phyloP scores from a whole-genome alignment of 2,113 vertebrate species.

The Dicaeum eximium region DNA sequence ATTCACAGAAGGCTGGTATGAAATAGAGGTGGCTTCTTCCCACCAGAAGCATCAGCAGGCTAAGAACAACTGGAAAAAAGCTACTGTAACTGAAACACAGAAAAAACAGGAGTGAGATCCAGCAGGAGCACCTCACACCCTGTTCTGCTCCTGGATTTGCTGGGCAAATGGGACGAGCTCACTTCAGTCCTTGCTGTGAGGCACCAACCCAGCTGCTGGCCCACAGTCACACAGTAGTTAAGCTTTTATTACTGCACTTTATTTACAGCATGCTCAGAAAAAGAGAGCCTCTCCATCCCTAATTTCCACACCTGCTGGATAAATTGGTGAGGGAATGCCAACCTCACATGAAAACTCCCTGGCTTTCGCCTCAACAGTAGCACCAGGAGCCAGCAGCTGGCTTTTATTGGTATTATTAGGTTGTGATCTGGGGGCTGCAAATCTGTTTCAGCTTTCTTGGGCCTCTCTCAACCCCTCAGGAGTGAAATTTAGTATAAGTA shows the following conservation, averaged over 20 bases:
- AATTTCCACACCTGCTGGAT: neutral
- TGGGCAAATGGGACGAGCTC: rapidly evolving
- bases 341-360: neutral
- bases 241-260: neutral
- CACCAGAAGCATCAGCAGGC: neutral
- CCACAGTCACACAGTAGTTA: neutral
- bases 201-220: neutral
- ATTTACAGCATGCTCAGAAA: neutral
- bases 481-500: neutral
- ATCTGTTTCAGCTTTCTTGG: neutral
- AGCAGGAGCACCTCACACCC: neutral
- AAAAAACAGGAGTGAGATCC: neutral
- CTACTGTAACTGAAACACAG: neutral
- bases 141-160: neutral
- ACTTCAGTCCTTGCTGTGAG: neutral
- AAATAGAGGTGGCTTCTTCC: neutral
- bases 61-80: neutral
- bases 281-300: neutral
- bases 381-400: neutral
- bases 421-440: neutral
- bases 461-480: neutral
- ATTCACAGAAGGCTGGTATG: neutral
- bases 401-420: neutral
- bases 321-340: neutral
- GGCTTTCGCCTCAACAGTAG: neutral